A percentile compares a stretch with the other conserved stretches of the same genome.
These are phyloP conservation scores for Rhagonycha lutea DNA, from an alignment of 2,888 invertebrate species.

Conservation along the genomic window DNA sequence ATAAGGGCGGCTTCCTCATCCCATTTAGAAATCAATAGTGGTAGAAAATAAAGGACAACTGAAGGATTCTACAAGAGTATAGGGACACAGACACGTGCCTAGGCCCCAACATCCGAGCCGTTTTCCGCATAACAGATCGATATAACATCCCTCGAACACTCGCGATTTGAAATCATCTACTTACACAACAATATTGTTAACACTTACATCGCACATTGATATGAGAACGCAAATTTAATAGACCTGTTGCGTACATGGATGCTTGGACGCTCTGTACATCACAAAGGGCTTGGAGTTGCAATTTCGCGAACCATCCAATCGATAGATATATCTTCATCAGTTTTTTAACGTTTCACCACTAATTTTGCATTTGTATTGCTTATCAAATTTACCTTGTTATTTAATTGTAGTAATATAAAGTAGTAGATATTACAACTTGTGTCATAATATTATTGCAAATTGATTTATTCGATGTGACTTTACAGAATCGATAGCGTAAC, in stretches of 20 bases:
- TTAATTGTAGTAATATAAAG: neutral
- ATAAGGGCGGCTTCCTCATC: slow-evolving; percentile 56
- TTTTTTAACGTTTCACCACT: neutral
- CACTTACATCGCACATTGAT: slow-evolving; percentile 51
- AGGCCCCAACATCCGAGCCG: slow-evolving; percentile 46
- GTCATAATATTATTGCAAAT: neutral
- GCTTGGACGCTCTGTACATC: slow-evolving; percentile 17
- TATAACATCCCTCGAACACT: slow-evolving; percentile 45
- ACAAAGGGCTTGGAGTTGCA: slow-evolving; percentile 21
- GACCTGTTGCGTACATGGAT: slow-evolving; percentile 47
- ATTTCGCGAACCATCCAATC: slow-evolving; percentile 36
- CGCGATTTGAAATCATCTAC: slow-evolving; percentile 41
- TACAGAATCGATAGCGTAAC: neutral
- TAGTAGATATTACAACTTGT: neutral
- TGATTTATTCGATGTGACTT: neutral
- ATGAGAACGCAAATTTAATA: slow-evolving; percentile 50
- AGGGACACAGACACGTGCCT: slow-evolving; percentile 51
- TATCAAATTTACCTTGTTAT: neutral
- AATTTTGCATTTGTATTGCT: neutral
- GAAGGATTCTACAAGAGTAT: slow-evolving; percentile 53
- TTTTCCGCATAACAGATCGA: slow-evolving; percentile 47
- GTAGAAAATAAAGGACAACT: slow-evolving; percentile 53
- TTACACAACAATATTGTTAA: slow-evolving; percentile 41
- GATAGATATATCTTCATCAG: slow-evolving; percentile 34
- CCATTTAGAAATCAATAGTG: slow-evolving; percentile 54